Evolutionary conservation across 2,888 invertebrate species (phyloP), one percentile per base, ranked within the genome.

Genomic region (Campopleginae sp.): DNA sequence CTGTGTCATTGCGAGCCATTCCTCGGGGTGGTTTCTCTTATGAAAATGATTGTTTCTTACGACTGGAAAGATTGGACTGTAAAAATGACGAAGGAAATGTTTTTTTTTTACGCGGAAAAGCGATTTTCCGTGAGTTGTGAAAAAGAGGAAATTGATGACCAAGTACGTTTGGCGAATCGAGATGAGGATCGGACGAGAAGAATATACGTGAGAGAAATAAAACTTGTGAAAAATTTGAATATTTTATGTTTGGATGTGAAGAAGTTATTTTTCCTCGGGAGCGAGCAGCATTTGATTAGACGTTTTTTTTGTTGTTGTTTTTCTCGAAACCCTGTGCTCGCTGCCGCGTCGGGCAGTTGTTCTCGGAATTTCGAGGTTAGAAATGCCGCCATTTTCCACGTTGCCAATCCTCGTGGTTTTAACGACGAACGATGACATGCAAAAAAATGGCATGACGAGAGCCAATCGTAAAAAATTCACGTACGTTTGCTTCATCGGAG

Each of bases 401-500:
- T 27, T 27, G 54, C 54, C 1, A 61, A 68, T 81, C 58, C 42
- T 44, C 51, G 63, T 31, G 63, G 31, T 82, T 19, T 72, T 44
- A 76, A 66, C 61, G 82, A 83, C 61, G 31, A 66, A 42, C 38
- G 74, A 74, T 83, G 82, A 83, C 78, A 51, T 27, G 78, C 48
- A 72, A 31, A 48, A 38, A 83, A 82, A 70, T 54, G 42, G 72
- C 61, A 31, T 79, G 31, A 31, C 79, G 78, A 83, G 74, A 83
- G 74, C 74, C 61, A 83, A 82, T 44, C 14, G 23, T 38, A 10
- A 71, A 71, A 71, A 33, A 33, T 19, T 27, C 70, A 48, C 70
- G 48, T 46, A 58, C 70, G 58, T 54, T 31, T 19, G 31, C 42
- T 65, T 7, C 65, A 14, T 58, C 54, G 14, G 1, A 58, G 27